These are phyloP conservation scores for Phortica variegata DNA, from an alignment of 1,140 invertebrate genomes.

Conservation along the genomic window DNA sequence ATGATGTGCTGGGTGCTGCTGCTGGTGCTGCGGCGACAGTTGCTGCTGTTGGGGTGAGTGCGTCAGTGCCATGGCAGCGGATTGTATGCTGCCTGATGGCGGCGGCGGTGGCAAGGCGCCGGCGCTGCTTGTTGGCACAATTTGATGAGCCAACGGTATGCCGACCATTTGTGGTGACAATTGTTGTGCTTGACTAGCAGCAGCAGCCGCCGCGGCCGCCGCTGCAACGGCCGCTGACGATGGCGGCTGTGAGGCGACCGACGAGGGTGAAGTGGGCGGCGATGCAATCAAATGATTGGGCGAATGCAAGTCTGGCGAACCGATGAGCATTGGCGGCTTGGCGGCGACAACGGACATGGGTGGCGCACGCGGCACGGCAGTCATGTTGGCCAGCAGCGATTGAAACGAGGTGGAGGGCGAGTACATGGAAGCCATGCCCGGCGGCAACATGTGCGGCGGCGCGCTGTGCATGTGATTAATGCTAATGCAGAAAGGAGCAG, in stretches of 20 bases:
- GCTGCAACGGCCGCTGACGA: slow-evolving; percentile 7
- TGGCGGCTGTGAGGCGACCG: slow-evolving; percentile 55
- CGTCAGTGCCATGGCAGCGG: slow-evolving; percentile 36
- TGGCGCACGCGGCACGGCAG: slow-evolving; percentile 63
- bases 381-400: slow-evolving; percentile 78
- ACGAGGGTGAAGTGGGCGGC: slow-evolving; percentile 63
- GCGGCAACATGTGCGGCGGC: slow-evolving; percentile 65
- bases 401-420: slow-evolving; percentile 77
- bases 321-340: slow-evolving; percentile 43
- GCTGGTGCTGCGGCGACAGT: slow-evolving; percentile 32
- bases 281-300: slow-evolving; percentile 55
- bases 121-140: slow-evolving; percentile 7
- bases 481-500: not conserved
- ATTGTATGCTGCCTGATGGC: slow-evolving; percentile 38
- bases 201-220: slow-evolving; percentile 15
- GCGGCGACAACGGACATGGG: slow-evolving; percentile 55
- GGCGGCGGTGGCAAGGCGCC: slow-evolving; percentile 8
- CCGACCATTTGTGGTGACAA: slow-evolving; percentile 38
- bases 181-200: slow-evolving; percentile 29
- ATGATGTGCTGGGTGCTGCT: no score
- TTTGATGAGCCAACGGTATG: slow-evolving; percentile 39
- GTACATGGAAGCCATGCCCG: slow-evolving; percentile 65
- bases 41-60: slow-evolving; percentile 31
- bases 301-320: slow-evolving; percentile 53
- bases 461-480: slow-evolving; percentile 59